Evolutionary conservation across 1,140 invertebrate genomes (phyloP), one percentile per base, ranked within the genome.

Genomic region (Geopemphigus sp.): DNA sequence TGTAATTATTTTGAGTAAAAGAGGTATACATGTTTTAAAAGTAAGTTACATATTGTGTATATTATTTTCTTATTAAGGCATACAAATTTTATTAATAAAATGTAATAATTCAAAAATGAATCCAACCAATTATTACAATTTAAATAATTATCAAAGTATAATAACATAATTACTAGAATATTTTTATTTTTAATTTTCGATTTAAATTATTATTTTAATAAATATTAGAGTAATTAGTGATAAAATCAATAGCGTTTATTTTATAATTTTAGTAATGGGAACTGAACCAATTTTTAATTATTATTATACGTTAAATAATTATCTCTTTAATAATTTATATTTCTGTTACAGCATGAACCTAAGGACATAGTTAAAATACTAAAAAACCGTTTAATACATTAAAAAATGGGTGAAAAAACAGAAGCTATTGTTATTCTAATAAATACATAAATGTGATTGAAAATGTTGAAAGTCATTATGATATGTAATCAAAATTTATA

Each of bases 271-370:
- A n/a, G n/a, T n/a, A 45, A 5, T 45, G 39, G 11, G 39, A 45
- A 50, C 1, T 50, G 8, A 12, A 50, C 11, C 12, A 50, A 50
- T 10, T 50, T n/a, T n/a, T 50, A 50, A 50, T 8, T 12, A 50
- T 50, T 50, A 45, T 11, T 45, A 45, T 45, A 5, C 39, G 11
- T 45, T 19, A 22, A 8, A 68, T 22, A 24, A 22, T 47, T 14
- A 5, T 66, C 6, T 68, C 45, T 26, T 26, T 26, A 2, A 73
- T 22, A 1, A 39, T 39, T n/a, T 10, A 50, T 14, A 24, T 39
- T 76, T 61, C 29, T 78, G 14, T 78, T 78, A 0, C 39, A 78
- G 74, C 74, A 78, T 78, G 57, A 78, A 56, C 74, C 74, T 26
- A 45, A 5, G 6, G 22, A 78, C 50, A 78, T 78, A 47, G 32